Base-by-base conservation (phyloP, 2,113 vertebrate genomes). In the Otus sunia region DNA sequence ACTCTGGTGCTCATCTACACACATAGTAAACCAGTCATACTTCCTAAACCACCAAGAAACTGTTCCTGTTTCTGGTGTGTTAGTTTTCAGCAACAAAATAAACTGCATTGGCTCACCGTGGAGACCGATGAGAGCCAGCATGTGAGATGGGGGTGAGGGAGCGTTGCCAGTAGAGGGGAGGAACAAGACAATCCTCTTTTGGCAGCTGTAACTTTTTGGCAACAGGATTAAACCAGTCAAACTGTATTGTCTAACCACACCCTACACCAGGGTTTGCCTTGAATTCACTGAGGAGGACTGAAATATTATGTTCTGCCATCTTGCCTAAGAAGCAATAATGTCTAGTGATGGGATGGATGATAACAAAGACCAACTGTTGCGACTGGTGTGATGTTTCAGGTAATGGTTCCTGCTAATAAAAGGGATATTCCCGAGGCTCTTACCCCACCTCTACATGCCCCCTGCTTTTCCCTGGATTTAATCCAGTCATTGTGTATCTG, bases 171-270 rank as follows among this genome's bases (percentile, higher is more conserved):
- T 0, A 59, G 13, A 77, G 19, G 32, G 37, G 20, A 84, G 73
- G 84, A 94, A 84, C 39, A 39, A 50, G 52, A 36, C 91, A 85
- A 49, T 21, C n/a, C 30, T 91, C 78, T 67, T 41, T 58, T 88
- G 92, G 92, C 93, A 95, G 91, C 74, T 53, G 67, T 13, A 56
- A 68, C 74, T 43, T 95, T 62, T 36, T 83, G 92, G 94, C 82
- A 90, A 12, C 30, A 41, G 26, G 49, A 85, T 90, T 72, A 89
- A 94, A 90, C 73, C 73, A 60, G 69, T 72, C 13, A 1, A 83
- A 59, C 77, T 36, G 3, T 88, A 62, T 15, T 85, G 94, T 82
- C 39, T 63, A 64, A 82, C 96, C 93, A 45, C 96, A 90, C 94
- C 90, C 92, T 75, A 18, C 39, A 82, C 53, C 66, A 64, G 45